Percentiles rank a stretch among this genome's conserved stretches.
phyloP scores from a whole-genome alignment of 2,888 invertebrate species.

The Podotricha telesiphe region DNA sequence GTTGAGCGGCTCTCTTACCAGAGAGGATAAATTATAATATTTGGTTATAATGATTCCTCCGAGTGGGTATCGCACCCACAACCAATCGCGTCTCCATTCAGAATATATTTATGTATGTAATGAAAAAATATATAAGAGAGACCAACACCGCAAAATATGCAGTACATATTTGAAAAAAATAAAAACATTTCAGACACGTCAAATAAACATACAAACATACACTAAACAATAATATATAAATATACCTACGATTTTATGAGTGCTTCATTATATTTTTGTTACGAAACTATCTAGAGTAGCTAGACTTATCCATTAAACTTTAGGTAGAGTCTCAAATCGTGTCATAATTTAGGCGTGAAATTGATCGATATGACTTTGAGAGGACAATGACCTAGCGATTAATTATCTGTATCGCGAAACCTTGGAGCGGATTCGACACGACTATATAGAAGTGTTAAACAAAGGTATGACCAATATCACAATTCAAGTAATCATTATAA shows the following conservation, averaged over 20 bases:
- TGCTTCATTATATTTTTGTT: not conserved
- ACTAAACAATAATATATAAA: too few relatives aligned
- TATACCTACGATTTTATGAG: not conserved
- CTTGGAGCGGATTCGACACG: conserved; percentile 42
- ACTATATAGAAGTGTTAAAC: conserved; percentile 30
- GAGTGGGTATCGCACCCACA: too few relatives aligned
- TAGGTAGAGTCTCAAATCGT: conserved; percentile 10
- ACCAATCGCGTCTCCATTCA: too few relatives aligned
- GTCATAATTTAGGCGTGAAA: conserved; percentile 37
- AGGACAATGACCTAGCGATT: conserved; percentile 34
- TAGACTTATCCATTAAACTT: conserved; percentile 9
- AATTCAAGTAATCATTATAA: conserved; percentile 21
- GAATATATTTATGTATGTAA: too few relatives aligned
- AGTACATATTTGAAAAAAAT: too few relatives aligned
- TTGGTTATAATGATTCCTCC: too few relatives aligned
- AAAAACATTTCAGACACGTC: too few relatives aligned
- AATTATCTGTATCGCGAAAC: conserved; percentile 37
- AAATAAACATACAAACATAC: too few relatives aligned
- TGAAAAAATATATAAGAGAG: too few relatives aligned
- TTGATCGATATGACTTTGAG: conserved; percentile 40
- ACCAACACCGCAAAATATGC: too few relatives aligned
- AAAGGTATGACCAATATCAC: conserved; percentile 33
- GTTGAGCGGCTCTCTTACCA: too few relatives aligned
- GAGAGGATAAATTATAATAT: too few relatives aligned
- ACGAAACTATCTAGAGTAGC: not conserved